Conservation (phyloP, 2,888 invertebrate species). For the Gnatocerus cornutus region DNA sequence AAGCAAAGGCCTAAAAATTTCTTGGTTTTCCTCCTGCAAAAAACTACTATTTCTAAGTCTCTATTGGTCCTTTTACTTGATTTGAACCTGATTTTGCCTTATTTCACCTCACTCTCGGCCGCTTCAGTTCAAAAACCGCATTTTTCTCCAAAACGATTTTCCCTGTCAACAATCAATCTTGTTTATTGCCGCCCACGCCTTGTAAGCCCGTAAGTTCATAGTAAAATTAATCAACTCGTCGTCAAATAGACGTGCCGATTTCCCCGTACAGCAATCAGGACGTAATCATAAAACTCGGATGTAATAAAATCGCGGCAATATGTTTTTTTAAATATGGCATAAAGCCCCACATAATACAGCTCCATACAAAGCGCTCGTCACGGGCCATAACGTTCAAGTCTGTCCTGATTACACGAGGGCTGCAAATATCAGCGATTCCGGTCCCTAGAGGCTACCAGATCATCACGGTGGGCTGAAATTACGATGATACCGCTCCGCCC, state of each 20-base stretch:
- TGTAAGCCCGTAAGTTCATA: constrained; percentile 29
- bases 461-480: constrained; percentile 68
- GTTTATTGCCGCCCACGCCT: neutral
- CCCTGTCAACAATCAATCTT: neutral
- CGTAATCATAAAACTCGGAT: constrained; percentile 56
- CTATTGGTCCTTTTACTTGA: no score
- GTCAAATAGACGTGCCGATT: constrained; percentile 30
- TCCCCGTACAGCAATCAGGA: constrained; percentile 30
- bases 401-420: constrained; percentile 71
- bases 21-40: no score
- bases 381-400: constrained; percentile 68
- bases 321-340: constrained; percentile 60
- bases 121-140: neutral
- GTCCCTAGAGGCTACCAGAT: constrained; percentile 74
- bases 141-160: neutral
- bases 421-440: constrained; percentile 82
- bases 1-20: no score
- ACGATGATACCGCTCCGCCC: constrained; percentile 37
- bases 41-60: no score
- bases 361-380: constrained; percentile 62
- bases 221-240: constrained; percentile 53
- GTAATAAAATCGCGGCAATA: constrained; percentile 59
- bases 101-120: no score
- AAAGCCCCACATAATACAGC: constrained; percentile 62
- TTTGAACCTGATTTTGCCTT: no score